Conservation (phyloP, 2,113 vertebrate genomes). For the Centrocercus urophasianus region DNA sequence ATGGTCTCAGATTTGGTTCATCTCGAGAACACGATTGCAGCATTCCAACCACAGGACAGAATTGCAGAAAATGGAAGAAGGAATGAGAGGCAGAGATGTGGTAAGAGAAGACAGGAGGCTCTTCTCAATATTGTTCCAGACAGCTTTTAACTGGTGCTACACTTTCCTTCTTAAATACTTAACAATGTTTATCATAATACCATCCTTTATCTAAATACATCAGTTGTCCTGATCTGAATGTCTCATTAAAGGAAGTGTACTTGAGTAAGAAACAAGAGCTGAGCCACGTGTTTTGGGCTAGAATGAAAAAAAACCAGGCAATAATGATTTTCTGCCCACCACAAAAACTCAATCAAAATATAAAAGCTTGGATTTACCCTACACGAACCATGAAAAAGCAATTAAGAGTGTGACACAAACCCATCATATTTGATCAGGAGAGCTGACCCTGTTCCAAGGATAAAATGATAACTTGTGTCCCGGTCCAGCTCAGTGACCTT, state of each 20-base stretch:
- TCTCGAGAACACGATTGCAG: rapidly evolving
- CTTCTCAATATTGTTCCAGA: not conserved
- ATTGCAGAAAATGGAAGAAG: not conserved
- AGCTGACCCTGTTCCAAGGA: conserved; percentile 22
- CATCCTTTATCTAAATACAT: not conserved
- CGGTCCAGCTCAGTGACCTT: conserved; percentile 20
- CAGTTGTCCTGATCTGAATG: not conserved
- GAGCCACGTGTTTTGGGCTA: not conserved
- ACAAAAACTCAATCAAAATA: conserved; percentile 31
- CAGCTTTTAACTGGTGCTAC: not conserved
- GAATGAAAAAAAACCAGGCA: not conserved
- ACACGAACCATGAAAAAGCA: conserved; percentile 1
- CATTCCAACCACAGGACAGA: not conserved
- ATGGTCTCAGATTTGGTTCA: not conserved
- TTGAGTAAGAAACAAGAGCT: not conserved
- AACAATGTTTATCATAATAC: not conserved
- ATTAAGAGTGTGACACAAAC: conserved; percentile 24
- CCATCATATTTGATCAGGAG: not conserved
- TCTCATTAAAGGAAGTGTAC: not conserved
- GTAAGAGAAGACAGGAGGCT: not conserved
- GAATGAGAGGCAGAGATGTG: not conserved
- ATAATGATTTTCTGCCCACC: conserved; percentile 15
- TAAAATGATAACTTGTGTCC: conserved; percentile 20
- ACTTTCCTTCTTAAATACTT: not conserved
- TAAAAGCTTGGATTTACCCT: not conserved